Evolutionary conservation across 2,888 invertebrate genomes (phyloP).

Genomic region (Calliscelio sp.): DNA sequence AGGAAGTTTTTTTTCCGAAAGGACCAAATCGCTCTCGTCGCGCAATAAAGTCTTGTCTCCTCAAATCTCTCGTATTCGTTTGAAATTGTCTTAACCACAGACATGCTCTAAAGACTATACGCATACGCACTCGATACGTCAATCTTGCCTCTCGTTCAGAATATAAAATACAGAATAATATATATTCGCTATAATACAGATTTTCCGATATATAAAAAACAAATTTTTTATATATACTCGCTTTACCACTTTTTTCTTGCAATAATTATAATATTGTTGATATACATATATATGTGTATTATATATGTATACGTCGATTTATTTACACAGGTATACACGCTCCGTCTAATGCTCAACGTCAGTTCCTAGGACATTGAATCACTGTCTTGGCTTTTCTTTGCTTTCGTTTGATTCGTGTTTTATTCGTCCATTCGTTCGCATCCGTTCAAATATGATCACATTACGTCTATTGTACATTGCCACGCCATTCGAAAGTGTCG

Average conservation of each 20-base stretch:
- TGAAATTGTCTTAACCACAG: constrained; percentile 65
- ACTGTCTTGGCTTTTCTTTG: constrained; percentile 74
- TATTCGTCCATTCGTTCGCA: constrained; percentile 76
- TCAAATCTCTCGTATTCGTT: constrained; percentile 62
- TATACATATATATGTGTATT: constrained; percentile 75
- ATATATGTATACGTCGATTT: constrained; percentile 80
- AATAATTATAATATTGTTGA: constrained; percentile 80
- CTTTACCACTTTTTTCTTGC: constrained; percentile 81
- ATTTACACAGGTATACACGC: constrained; percentile 84
- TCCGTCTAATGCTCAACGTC: constrained; percentile 73
- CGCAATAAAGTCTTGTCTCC: constrained; percentile 58
- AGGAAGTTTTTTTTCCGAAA: constrained; percentile 16
- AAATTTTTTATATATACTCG: constrained; percentile 83
- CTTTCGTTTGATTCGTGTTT: constrained; percentile 75
- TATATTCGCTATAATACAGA: constrained; percentile 85
- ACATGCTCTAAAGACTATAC: constrained; percentile 70
- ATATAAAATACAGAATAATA: constrained; percentile 85
- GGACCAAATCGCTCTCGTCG: constrained; percentile 59
- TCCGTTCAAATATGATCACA: constrained; percentile 81
- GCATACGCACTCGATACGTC: constrained; percentile 72
- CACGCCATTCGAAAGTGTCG: constrained; percentile 69
- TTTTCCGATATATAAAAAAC: constrained; percentile 84
- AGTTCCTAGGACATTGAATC: constrained; percentile 68
- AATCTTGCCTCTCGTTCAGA: constrained; percentile 73
- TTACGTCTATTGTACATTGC: constrained; percentile 85